Evolutionary conservation across 2,113 vertebrate genomes (phyloP).

Genomic region (Myrmophylax atrothorax): DNA sequence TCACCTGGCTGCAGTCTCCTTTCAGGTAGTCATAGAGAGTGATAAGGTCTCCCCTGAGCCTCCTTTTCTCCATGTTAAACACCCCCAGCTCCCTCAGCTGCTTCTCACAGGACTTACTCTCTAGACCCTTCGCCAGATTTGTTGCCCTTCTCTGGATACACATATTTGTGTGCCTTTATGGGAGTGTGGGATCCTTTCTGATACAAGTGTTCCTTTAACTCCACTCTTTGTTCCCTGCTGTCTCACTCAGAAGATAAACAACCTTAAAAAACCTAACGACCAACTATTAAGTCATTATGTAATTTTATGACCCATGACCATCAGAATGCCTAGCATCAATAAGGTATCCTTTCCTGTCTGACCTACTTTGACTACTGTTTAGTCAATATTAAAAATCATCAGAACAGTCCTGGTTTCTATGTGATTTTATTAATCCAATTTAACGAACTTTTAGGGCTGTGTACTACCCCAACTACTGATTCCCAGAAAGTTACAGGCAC

Average conservation of each 20-base stretch:
- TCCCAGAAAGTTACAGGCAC: constrained; percentile 13
- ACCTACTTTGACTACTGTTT: background rate
- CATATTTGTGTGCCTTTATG: background rate
- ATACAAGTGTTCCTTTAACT: background rate
- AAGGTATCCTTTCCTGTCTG: background rate
- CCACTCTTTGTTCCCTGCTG: background rate
- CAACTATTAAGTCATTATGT: background rate
- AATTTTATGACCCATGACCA: background rate
- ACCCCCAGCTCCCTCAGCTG: background rate
- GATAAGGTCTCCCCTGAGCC: background rate
- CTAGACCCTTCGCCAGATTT: background rate
- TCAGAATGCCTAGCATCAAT: background rate
- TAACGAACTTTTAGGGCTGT: background rate
- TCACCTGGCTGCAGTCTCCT: background rate
- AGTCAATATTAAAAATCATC: background rate
- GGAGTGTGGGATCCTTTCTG: background rate
- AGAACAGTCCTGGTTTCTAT: background rate
- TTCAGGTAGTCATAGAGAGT: too few relatives aligned
- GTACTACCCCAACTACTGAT: background rate
- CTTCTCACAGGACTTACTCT: background rate
- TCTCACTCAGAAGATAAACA: background rate
- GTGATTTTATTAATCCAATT: background rate
- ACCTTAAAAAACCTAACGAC: background rate
- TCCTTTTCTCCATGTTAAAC: background rate
- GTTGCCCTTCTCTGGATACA: background rate